A percentile compares a stretch with the other conserved stretches of the same genome.
Conservation (phyloP, 2,113 vertebrate genomes). For the Leucopsar rothschildi region DNA sequence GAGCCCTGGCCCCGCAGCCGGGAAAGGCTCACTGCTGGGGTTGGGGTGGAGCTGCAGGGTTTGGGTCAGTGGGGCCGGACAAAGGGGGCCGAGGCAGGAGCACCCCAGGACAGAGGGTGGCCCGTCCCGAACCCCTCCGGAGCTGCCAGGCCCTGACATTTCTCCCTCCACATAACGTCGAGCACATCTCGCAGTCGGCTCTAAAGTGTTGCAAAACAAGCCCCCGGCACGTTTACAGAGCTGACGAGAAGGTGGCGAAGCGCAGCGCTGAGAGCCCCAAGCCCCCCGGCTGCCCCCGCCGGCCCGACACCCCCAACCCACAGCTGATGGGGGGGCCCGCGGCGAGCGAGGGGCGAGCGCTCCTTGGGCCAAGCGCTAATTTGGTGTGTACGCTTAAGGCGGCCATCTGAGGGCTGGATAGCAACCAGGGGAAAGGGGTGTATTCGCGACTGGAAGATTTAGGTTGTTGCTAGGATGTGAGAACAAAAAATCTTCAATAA, state of each 20-base stretch:
- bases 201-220: not conserved
- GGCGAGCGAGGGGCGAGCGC: not conserved
- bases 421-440: conserved; percentile 57
- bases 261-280: not conserved
- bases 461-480: conserved; percentile 79
- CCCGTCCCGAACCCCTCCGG: not conserved
- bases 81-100: not conserved
- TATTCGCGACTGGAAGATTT: conserved; percentile 71
- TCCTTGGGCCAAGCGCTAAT: conserved; percentile 22
- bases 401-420: conserved; percentile 49
- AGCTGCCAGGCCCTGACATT: not conserved
- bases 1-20: not conserved
- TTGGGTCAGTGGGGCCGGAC: not conserved
- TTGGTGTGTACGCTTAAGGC: conserved; percentile 41
- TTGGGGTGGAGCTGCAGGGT: not conserved
- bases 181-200: not conserved
- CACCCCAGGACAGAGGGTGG: not conserved
- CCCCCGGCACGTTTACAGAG: not conserved
- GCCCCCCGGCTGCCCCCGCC: not conserved
- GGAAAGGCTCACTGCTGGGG: not conserved
- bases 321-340: not conserved
- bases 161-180: not conserved
- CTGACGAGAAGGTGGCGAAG: not conserved
- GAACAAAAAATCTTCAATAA: conserved; percentile 66
- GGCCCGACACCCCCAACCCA: not conserved